Conservation (phyloP, 2,888 invertebrate genomes). For the Pegoplata infirma region DNA sequence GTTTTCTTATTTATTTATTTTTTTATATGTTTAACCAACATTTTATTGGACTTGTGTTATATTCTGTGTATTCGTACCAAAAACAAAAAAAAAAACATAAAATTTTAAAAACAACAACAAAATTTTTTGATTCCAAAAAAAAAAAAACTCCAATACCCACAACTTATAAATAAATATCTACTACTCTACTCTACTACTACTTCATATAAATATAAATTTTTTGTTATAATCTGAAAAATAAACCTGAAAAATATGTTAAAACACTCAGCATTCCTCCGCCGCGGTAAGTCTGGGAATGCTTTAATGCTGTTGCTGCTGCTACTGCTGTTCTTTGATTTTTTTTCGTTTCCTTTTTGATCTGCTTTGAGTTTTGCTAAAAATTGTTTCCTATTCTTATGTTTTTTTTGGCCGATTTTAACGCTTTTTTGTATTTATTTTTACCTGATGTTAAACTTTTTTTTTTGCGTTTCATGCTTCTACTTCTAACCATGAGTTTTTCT, state of each 20-base stretch:
- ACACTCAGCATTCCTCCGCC: slow-evolving; percentile 83
- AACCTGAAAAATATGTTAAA: slow-evolving; percentile 71
- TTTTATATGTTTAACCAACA: neutral
- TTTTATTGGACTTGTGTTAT: slow-evolving; percentile 14
- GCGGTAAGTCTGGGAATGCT: slow-evolving; percentile 83
- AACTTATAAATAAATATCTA: slow-evolving; percentile 62
- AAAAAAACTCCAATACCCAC: slow-evolving; percentile 38
- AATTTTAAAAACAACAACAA: no score
- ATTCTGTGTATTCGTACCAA: slow-evolving; percentile 2
- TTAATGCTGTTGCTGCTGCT: slow-evolving; percentile 57
- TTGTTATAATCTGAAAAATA: slow-evolving; percentile 45
- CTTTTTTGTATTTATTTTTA: slow-evolving; percentile 33
- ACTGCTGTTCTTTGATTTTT: slow-evolving; percentile 61
- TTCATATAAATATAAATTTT: no score
- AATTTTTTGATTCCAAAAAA: neutral
- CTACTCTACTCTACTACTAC: no score
- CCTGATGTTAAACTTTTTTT: slow-evolving; percentile 1
- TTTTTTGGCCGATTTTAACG: slow-evolving; percentile 42
- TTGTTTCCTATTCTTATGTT: slow-evolving; percentile 11
- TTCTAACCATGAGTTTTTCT: slow-evolving; percentile 5
- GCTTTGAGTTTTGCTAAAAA: slow-evolving; percentile 61
- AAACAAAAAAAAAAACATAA: slow-evolving; percentile 2
- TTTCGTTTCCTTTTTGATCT: no score
- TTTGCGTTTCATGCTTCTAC: neutral
- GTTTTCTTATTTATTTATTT: slow-evolving; percentile 14